A percentile compares a stretch with the other conserved stretches of the same genome.
Evolutionary conservation across 2,113 vertebrate species (phyloP).

Genomic region (Romanogobio albipinnatus): DNA sequence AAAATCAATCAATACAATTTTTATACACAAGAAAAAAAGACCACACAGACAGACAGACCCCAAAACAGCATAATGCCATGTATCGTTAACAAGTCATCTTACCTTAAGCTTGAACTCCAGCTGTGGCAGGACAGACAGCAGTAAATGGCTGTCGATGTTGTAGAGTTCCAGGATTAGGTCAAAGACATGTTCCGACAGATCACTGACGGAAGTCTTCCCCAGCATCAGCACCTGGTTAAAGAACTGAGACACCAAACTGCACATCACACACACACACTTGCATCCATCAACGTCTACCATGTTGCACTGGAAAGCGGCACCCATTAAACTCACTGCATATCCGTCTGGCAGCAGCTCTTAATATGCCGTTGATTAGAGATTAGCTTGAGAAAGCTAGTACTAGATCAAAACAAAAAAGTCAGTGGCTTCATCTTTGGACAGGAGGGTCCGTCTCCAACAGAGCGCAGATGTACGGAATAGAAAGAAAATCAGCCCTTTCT

Average conservation of each 20-base stretch:
- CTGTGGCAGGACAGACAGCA: conserved; percentile 98
- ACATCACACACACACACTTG: conserved; percentile 19
- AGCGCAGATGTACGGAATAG: neutral
- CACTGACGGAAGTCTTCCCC: conserved; percentile 98
- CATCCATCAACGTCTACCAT: neutral
- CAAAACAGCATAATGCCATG: neutral
- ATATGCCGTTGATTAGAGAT: neutral
- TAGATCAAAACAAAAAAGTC: neutral
- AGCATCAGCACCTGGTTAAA: conserved; percentile 99
- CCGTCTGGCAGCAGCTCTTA: neutral
- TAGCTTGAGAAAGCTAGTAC: neutral
- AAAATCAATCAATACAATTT: neutral
- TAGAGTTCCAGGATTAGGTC: conserved; percentile 98
- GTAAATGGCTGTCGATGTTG: conserved; percentile 97
- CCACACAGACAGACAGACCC: neutral
- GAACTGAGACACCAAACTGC: conserved; percentile 77
- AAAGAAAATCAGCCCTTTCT: neutral
- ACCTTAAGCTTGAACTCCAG: conserved; percentile 99
- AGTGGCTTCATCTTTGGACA: neutral
- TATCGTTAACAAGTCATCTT: conserved; percentile 26
- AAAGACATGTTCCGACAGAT: conserved; percentile 97
- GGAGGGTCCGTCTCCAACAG: neutral
- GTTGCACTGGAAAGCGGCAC: conserved; percentile 8
- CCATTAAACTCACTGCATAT: conserved; percentile 5
- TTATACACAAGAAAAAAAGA: neutral